These are phyloP conservation scores for Hemicentrotus pulcherrimus DNA, from an alignment of 35 echinoderm and acorn worm species.

Conservation along the genomic window DNA sequence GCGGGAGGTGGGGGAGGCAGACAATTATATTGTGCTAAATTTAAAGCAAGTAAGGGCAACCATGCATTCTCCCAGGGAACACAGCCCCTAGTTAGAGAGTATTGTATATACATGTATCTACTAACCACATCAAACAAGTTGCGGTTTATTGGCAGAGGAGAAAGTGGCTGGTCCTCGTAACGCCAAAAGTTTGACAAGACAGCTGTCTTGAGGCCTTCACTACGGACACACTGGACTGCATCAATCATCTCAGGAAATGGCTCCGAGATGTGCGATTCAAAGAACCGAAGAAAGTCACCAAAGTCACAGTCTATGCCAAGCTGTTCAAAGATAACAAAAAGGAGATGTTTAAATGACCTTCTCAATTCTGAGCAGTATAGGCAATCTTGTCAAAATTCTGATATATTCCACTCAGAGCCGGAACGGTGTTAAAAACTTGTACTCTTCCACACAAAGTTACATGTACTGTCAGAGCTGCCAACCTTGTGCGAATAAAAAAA, in stretches of 20 bases:
- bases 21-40: no score
- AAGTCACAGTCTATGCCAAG: slow-evolving; percentile 57
- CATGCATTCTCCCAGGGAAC: background rate
- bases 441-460: no score
- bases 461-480: no score
- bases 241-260: slow-evolving; percentile 84
- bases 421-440: no score
- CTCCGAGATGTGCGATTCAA: slow-evolving; percentile 41
- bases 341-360: background rate
- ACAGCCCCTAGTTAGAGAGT: background rate
- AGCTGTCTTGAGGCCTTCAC: slow-evolving; percentile 85
- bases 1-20: no score
- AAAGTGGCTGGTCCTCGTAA: slow-evolving; percentile 30
- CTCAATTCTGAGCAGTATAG: background rate
- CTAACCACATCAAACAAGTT: slow-evolving; percentile 88
- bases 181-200: slow-evolving; percentile 97
- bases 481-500: no score
- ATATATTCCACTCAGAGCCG: no score
- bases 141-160: slow-evolving; percentile 65
- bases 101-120: background rate
- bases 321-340: slow-evolving; percentile 43
- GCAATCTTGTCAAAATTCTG: no score
- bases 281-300: slow-evolving; percentile 58
- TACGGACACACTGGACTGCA: slow-evolving; percentile 80
- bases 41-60: no score